Conservation (phyloP, 2,113 vertebrate genomes). For the Mola mola region DNA sequence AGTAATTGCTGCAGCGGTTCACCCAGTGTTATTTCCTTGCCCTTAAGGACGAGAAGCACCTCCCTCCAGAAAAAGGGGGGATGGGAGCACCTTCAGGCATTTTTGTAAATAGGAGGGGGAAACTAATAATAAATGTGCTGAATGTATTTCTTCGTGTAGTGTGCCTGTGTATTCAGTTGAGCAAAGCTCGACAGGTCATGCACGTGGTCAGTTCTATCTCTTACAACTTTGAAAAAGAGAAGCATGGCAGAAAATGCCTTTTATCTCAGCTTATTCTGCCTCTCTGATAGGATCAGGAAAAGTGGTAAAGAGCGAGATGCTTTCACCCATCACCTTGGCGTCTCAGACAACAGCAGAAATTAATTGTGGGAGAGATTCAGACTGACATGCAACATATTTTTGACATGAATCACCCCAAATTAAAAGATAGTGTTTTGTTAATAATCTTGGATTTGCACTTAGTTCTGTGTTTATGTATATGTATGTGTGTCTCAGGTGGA, state of each 20-base stretch:
- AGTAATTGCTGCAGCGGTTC: conserved; percentile 69
- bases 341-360: too few species aligned
- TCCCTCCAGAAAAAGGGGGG: conserved; percentile 39
- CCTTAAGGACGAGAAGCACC: conserved; percentile 43
- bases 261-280: conserved; percentile 46
- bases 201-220: conserved; percentile 56
- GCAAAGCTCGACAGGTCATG: conserved; percentile 38
- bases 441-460: too few species aligned
- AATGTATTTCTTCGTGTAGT: neutral
- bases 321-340: conserved; percentile 44
- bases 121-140: conserved; percentile 32
- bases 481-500: too few species aligned
- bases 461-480: too few species aligned
- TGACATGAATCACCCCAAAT: too few species aligned
- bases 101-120: conserved; percentile 20
- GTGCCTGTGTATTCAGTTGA: neutral
- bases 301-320: conserved; percentile 48
- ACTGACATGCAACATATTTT: neutral
- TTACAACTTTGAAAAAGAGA: conserved; percentile 58
- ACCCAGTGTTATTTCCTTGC: conserved; percentile 67
- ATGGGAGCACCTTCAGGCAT: conserved; percentile 33
- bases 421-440: too few species aligned
- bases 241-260: conserved; percentile 57
- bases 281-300: conserved; percentile 49
- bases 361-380: too few species aligned